Percentiles rank a stretch among this genome's conserved stretches.
These are phyloP conservation scores for Idaea biselata DNA, from an alignment of 2,888 invertebrate genomes.

Conservation along the genomic window DNA sequence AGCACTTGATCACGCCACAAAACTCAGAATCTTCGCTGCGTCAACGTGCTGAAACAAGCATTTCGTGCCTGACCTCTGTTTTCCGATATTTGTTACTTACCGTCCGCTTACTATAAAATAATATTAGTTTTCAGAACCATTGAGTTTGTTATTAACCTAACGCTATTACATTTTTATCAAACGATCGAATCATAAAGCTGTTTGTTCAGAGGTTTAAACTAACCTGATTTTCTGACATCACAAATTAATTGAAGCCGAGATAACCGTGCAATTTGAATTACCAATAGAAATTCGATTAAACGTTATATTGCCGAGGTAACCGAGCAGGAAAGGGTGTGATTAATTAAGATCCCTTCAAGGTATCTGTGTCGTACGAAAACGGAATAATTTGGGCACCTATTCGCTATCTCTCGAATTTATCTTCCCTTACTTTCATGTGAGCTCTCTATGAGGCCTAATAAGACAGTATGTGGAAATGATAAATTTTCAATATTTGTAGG, in stretches of 20 bases:
- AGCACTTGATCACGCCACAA: background rate
- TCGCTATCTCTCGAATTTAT: background rate
- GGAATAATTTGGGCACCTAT: background rate
- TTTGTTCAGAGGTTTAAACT: background rate
- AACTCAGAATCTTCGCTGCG: background rate
- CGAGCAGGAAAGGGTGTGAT: conserved; percentile 14
- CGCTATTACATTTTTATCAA: background rate
- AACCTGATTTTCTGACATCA: background rate
- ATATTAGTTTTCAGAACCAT: background rate
- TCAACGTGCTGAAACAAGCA: background rate
- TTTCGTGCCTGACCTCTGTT: background rate
- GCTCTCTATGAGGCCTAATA: background rate
- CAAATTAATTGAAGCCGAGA: background rate
- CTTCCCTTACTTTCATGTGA: background rate
- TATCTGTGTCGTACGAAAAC: conserved; percentile 9
- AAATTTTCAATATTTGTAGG: no score
- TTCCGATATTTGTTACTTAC: background rate
- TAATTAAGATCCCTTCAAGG: conserved; percentile 21
- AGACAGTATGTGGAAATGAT: no score
- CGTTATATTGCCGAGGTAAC: conserved; percentile 4
- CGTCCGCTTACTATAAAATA: background rate
- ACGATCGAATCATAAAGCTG: background rate
- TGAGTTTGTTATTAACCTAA: background rate
- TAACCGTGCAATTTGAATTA: background rate
- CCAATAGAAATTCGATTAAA: conserved; percentile 9